Evolutionary conservation across 2,888 invertebrate species (phyloP).

Genomic region (Drosophila prolongata): DNA sequence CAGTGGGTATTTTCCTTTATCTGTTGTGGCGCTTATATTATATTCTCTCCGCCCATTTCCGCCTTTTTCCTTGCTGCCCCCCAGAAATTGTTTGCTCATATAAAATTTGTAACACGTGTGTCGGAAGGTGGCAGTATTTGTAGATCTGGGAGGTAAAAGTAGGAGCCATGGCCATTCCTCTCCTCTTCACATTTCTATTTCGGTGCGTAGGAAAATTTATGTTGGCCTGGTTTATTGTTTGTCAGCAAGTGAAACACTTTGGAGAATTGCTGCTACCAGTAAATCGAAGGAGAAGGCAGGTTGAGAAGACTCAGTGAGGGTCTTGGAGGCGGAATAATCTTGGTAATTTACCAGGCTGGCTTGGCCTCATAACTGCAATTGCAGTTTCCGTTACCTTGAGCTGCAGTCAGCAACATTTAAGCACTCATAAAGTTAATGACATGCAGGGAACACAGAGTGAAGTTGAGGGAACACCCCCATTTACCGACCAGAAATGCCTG

Average conservation of each 20-base stretch:
- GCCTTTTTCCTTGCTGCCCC: slow-evolving; percentile 4
- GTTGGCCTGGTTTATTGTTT: slow-evolving; percentile 72
- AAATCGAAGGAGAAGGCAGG: slow-evolving; percentile 23
- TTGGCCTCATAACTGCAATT: slow-evolving; percentile 51
- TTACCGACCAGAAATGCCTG: slow-evolving; percentile 38
- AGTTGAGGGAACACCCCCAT: slow-evolving; percentile 37
- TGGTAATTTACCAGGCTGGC: slow-evolving; percentile 51
- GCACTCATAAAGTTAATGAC: slow-evolving; percentile 81
- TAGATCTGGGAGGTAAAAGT: not conserved
- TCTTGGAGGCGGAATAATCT: slow-evolving; percentile 26
- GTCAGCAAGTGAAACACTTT: slow-evolving; percentile 79
- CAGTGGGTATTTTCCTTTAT: slow-evolving; percentile 71
- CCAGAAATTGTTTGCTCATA: slow-evolving; percentile 70
- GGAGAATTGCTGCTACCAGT: slow-evolving; percentile 65
- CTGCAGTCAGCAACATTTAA: slow-evolving; percentile 57
- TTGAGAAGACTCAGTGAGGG: not conserved
- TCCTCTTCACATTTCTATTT: slow-evolving; percentile 28
- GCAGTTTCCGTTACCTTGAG: slow-evolving; percentile 78
- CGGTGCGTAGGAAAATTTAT: slow-evolving; percentile 67
- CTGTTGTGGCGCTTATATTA: slow-evolving; percentile 73
- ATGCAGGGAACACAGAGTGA: slow-evolving; percentile 56
- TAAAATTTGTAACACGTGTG: slow-evolving; percentile 81
- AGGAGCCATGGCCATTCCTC: slow-evolving; percentile 1
- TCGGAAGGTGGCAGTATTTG: slow-evolving; percentile 27
- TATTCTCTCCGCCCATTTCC: slow-evolving; percentile 31